A percentile compares a stretch with the other conserved stretches of the same genome.
phyloP scores from a whole-genome alignment of 2,797 vertebrate genomes.

The Sylvia borin region DNA sequence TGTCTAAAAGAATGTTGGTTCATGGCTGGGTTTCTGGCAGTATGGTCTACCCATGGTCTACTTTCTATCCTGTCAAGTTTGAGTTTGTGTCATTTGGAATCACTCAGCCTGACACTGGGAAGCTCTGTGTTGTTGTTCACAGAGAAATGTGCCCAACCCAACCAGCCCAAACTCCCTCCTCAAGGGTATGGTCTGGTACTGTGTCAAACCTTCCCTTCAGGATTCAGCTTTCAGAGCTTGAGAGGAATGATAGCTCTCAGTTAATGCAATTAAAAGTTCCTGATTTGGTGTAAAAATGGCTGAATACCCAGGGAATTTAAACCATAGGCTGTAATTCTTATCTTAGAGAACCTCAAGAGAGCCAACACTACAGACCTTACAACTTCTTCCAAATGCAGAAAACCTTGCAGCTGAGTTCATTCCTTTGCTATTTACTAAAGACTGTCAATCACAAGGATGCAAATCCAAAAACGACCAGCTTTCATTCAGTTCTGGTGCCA shows the following conservation, averaged over 20 bases:
- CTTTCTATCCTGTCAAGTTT: background rate
- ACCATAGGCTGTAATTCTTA: background rate
- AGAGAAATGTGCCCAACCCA: background rate
- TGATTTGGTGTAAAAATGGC: background rate
- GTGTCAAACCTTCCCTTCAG: background rate
- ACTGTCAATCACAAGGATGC: background rate
- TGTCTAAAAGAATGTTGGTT: background rate
- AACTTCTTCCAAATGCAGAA: background rate
- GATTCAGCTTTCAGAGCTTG: background rate
- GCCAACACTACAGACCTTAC: accelerated
- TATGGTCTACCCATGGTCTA: no score
- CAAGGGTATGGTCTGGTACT: accelerated
- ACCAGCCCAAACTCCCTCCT: background rate
- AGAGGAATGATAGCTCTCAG: background rate
- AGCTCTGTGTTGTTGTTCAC: background rate
- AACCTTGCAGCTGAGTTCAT: background rate
- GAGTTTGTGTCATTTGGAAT: background rate
- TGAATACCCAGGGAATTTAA: background rate
- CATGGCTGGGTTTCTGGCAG: background rate
- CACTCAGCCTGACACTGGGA: background rate
- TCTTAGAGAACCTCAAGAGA: background rate
- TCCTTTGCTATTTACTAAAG: background rate
- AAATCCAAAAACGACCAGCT: background rate
- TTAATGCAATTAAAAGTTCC: background rate
- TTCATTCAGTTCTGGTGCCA: background rate